Conservation (phyloP, 2,113 vertebrate genomes). For the Leptocoma aspasia region DNA sequence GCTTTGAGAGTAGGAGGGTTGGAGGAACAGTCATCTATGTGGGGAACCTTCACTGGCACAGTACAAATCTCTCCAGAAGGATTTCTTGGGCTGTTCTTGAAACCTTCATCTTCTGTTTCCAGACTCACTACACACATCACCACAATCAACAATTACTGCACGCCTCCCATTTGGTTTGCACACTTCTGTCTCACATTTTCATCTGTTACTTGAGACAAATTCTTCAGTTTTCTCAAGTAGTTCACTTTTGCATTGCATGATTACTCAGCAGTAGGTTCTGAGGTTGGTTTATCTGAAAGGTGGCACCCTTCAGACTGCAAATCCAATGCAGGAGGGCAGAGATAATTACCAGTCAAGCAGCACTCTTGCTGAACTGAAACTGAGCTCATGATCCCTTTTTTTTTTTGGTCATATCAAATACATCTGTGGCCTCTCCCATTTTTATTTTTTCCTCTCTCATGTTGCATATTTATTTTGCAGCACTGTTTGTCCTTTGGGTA, state of each 20-base stretch:
- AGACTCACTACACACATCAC: background rate
- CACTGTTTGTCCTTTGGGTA: background rate
- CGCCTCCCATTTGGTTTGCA: accelerated
- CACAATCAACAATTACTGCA: background rate
- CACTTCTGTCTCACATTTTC: too few species aligned
- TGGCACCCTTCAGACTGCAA: background rate
- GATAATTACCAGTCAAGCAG: background rate
- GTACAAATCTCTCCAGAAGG: background rate
- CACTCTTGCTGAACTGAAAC: background rate
- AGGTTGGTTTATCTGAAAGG: background rate
- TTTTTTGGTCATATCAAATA: background rate
- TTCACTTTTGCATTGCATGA: background rate
- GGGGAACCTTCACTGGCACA: background rate
- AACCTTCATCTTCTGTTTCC: background rate
- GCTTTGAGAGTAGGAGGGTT: background rate
- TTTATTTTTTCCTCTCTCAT: background rate
- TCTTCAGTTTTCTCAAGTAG: accelerated
- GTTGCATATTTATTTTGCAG: background rate
- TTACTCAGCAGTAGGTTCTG: background rate
- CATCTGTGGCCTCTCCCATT: background rate
- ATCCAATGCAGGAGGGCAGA: background rate
- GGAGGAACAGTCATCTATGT: accelerated
- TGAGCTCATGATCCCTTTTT: background rate
- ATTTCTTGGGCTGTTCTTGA: background rate
- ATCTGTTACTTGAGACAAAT: background rate